Conservation (phyloP, 2,113 vertebrate species). For the Hyla sarda region DNA sequence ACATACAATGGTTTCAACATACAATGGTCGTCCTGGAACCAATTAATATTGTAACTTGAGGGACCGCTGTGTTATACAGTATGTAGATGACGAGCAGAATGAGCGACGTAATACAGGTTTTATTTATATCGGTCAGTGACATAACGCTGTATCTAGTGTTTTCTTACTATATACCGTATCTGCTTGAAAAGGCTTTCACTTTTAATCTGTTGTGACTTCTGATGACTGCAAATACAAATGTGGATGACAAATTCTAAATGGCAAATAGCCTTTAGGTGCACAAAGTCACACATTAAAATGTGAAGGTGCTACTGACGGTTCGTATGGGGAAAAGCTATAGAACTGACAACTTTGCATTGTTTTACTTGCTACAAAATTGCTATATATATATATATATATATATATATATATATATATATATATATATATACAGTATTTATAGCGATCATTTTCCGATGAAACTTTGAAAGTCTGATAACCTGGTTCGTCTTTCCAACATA, state of each 20-base stretch:
- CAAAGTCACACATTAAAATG: conserved; percentile 43
- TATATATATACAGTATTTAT: too few species aligned
- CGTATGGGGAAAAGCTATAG: neutral
- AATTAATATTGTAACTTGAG: too few species aligned
- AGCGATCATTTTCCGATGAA: neutral
- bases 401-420: neutral
- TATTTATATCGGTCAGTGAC: too few species aligned
- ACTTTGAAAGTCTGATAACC: neutral
- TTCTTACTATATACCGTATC: neutral
- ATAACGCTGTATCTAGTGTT: neutral
- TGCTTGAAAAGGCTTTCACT: conserved; percentile 1
- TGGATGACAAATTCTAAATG: conserved; percentile 39
- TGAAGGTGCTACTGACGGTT: conserved; percentile 28
- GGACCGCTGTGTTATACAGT: too few species aligned
- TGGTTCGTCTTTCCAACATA: neutral
- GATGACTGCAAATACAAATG: conserved; percentile 33
- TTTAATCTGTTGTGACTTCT: conserved; percentile 36
- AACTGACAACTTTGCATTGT: neutral
- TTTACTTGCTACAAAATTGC: neutral
- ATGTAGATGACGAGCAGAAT: too few species aligned
- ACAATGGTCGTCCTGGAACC: too few species aligned
- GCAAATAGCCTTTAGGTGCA: conserved; percentile 48
- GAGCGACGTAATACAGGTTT: too few species aligned
- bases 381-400: neutral
- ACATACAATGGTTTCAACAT: too few species aligned